Conservation (phyloP, 2,797 vertebrate species). For the Eremophila alpestris region DNA sequence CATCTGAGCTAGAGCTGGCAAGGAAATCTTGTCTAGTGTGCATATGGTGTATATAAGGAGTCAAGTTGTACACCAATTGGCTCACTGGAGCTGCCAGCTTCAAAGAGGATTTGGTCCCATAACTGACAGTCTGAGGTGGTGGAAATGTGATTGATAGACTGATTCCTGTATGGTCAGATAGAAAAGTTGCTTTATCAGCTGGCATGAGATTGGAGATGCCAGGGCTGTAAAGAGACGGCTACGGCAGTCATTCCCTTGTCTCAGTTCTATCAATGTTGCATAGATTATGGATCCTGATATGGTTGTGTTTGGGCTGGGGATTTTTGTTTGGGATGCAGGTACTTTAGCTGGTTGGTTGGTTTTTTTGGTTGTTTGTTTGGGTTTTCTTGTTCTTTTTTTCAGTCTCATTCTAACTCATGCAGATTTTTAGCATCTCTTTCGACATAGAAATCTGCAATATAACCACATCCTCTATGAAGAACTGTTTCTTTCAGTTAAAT, state of each 20-base stretch:
- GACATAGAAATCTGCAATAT: not conserved
- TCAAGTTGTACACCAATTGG: not conserved
- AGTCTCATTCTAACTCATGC: not conserved
- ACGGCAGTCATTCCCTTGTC: not conserved
- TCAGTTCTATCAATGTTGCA: not conserved
- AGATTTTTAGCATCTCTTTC: not conserved
- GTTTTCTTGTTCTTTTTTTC: not conserved
- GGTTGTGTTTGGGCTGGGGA: not conserved
- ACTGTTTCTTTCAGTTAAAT: not conserved
- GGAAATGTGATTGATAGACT: not conserved
- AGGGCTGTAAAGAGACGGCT: not conserved
- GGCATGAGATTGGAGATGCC: not conserved
- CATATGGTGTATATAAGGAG: not conserved
- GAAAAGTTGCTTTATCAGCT: not conserved
- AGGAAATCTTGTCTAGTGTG: not conserved
- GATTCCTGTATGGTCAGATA: not conserved
- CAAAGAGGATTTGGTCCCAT: accelerated
- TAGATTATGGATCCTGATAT: not conserved
- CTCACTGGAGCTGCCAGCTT: not conserved
- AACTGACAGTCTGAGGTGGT: not conserved
- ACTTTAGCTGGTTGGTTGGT: not conserved
- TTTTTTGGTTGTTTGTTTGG: not conserved
- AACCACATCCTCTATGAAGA: not conserved
- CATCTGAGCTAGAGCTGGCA: not conserved
- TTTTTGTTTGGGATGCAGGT: not conserved